phyloP scores from a whole-genome alignment of 1,140 invertebrate genomes.

The Hyphantria cunea region DNA sequence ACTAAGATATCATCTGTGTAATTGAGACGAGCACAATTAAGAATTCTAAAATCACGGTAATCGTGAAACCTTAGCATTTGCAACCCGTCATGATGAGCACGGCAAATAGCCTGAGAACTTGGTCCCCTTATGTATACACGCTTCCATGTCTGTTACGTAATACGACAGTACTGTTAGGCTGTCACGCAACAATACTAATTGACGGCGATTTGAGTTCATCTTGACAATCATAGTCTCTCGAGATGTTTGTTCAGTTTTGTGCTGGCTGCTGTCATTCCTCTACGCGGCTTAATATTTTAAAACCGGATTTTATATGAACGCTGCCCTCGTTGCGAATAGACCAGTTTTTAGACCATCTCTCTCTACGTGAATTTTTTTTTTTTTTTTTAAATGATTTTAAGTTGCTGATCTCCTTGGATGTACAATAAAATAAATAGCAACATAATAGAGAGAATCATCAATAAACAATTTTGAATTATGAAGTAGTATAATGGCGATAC shows the following conservation, averaged over 20 bases:
- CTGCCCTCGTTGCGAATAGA: slow-evolving; percentile 45
- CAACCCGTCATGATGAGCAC: slow-evolving; percentile 48
- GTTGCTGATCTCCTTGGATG: too few species aligned
- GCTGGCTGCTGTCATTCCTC: slow-evolving; percentile 46
- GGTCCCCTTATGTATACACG: slow-evolving; percentile 48
- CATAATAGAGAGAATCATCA: too few species aligned
- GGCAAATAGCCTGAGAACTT: slow-evolving; percentile 58
- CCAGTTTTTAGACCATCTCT: slow-evolving; percentile 47
- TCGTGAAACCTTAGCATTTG: slow-evolving; percentile 59
- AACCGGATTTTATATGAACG: slow-evolving; percentile 60
- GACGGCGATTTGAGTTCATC: slow-evolving; percentile 38
- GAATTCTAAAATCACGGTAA: too few species aligned
- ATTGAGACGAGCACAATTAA: too few species aligned
- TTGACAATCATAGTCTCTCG: slow-evolving; percentile 25
- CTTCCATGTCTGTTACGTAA: slow-evolving; percentile 69
- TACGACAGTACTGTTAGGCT: slow-evolving; percentile 60
- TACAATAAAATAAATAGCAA: too few species aligned
- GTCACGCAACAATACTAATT: slow-evolving; percentile 68
- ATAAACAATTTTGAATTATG: too few species aligned
- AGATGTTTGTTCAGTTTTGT: not conserved
- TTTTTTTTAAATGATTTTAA: too few species aligned
- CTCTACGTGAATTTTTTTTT: too few species aligned
- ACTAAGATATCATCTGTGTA: too few species aligned
- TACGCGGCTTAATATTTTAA: slow-evolving; percentile 45
- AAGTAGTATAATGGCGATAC: too few species aligned